A percentile compares a stretch with the other conserved stretches of the same genome.
Evolutionary conservation across 2,888 invertebrate species (phyloP).

Genomic region (Cataglyphis livida): DNA sequence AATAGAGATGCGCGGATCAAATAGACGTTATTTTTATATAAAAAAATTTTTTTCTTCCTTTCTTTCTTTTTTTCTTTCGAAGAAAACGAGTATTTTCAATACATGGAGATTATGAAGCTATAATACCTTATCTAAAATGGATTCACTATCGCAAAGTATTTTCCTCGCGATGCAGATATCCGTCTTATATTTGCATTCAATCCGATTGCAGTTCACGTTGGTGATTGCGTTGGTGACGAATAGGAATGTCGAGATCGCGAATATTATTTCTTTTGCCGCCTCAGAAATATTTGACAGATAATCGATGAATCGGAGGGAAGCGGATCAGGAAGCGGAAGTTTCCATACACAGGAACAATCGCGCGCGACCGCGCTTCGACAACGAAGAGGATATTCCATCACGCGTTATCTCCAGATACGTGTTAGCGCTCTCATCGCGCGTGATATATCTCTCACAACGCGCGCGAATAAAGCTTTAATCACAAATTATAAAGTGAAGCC

Average conservation of each 20-base stretch:
- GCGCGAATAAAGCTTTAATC: slow-evolving; percentile 45
- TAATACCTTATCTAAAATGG: neutral
- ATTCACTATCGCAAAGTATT: neutral
- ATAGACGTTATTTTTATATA: neutral
- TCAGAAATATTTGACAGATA: slow-evolving; percentile 45
- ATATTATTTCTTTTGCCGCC: slow-evolving; percentile 2
- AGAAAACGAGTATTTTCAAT: neutral
- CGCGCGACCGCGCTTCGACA: slow-evolving; percentile 25
- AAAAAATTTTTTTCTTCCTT: neutral
- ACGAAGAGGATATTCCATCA: slow-evolving; percentile 37
- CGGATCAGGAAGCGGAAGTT: slow-evolving; percentile 34
- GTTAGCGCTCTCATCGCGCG: slow-evolving; percentile 30
- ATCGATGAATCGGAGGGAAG: slow-evolving; percentile 42
- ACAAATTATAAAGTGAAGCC: slow-evolving; percentile 46
- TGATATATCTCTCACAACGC: slow-evolving; percentile 28
- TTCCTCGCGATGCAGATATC: slow-evolving; percentile 4
- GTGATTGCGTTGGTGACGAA: slow-evolving; percentile 16
- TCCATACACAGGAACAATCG: slow-evolving; percentile 38
- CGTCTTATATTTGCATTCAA: slow-evolving; percentile 18
- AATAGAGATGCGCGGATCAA: neutral
- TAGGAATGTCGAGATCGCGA: slow-evolving; percentile 10
- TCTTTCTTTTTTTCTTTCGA: neutral
- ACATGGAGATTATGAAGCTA: neutral
- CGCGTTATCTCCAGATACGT: slow-evolving; percentile 28
- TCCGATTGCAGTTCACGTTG: slow-evolving; percentile 21